These are phyloP conservation scores for Malthinus seriepunctatus DNA, from an alignment of 2,888 invertebrate species.

Conservation along the genomic window DNA sequence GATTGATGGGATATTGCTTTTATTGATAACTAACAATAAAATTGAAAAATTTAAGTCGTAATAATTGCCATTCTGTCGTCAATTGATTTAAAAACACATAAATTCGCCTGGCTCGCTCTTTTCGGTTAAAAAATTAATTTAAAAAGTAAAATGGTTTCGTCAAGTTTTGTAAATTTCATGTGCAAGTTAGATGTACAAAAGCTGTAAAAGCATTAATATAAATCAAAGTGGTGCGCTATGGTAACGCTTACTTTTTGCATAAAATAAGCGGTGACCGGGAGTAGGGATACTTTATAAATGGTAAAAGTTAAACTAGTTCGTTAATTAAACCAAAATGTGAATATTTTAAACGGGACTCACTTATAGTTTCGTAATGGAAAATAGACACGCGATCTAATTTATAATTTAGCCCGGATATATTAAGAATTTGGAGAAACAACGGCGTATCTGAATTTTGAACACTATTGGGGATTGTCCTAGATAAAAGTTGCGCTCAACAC, in stretches of 20 bases:
- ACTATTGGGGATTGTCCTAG: neutral
- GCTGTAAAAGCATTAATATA: conserved; percentile 11
- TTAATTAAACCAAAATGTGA: conserved; percentile 35
- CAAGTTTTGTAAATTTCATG: neutral
- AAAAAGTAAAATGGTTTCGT: too few species aligned
- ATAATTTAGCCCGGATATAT: conserved; percentile 23
- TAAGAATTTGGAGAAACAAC: conserved; percentile 16
- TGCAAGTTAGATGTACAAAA: neutral
- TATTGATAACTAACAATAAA: too few species aligned
- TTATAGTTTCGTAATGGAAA: conserved; percentile 28
- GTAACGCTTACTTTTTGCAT: conserved; percentile 12
- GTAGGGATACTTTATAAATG: conserved; percentile 28
- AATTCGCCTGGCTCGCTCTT: too few species aligned
- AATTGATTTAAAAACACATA: too few species aligned
- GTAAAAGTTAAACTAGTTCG: conserved; percentile 34
- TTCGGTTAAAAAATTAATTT: too few species aligned
- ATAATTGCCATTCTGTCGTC: too few species aligned
- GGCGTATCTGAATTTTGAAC: neutral
- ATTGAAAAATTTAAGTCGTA: too few species aligned
- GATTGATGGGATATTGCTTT: too few species aligned
- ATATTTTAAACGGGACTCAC: conserved; percentile 30
- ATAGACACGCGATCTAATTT: conserved; percentile 27
- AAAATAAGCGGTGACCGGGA: conserved; percentile 13
- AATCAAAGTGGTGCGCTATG: conserved; percentile 15
- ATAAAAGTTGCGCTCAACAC: neutral